Conservation (phyloP, 1,140 invertebrate genomes). For the Fopius arisanus region DNA sequence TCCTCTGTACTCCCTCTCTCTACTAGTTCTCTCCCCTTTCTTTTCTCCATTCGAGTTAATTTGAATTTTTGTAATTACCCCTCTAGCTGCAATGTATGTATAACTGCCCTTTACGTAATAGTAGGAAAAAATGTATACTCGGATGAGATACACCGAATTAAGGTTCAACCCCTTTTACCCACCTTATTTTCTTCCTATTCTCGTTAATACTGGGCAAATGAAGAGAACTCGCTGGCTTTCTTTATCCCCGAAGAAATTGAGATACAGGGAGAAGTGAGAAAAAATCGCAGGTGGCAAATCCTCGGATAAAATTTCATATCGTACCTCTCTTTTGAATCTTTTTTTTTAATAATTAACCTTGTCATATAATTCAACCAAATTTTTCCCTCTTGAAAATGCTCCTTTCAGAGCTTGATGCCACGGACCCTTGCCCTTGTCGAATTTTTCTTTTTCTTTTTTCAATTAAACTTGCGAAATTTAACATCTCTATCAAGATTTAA, state of each 20-base stretch:
- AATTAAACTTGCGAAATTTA: conserved; percentile 35
- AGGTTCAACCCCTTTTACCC: neutral
- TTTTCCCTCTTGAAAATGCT: neutral
- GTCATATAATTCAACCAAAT: conserved; percentile 11
- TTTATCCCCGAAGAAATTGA: conserved; percentile 22
- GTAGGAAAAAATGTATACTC: neutral
- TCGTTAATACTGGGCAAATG: conserved; percentile 7
- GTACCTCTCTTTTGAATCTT: neutral
- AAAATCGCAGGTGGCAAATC: conserved; percentile 15
- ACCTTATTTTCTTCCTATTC: conserved; percentile 13
- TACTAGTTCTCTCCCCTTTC: conserved; percentile 41
- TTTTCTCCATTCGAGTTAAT: conserved; percentile 62
- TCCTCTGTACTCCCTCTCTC: conserved; percentile 37
- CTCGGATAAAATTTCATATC: neutral
- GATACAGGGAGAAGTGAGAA: neutral
- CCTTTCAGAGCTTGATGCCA: neutral
- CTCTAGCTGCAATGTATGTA: conserved; percentile 16
- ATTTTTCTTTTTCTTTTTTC: conserved; percentile 27
- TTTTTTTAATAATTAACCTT: conserved; percentile 6
- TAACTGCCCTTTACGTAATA: neutral
- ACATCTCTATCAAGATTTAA: conserved; percentile 34
- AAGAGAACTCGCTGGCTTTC: conserved; percentile 6
- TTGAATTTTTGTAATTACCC: conserved; percentile 66
- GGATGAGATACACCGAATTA: conserved; percentile 11
- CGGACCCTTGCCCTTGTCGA: neutral